A percentile compares a stretch with the other conserved stretches of the same genome.
These are phyloP conservation scores for Oscarella lobularis DNA, from an alignment of 37 sponge, comb jelly and placozoan genomes.

Conservation along the genomic window DNA sequence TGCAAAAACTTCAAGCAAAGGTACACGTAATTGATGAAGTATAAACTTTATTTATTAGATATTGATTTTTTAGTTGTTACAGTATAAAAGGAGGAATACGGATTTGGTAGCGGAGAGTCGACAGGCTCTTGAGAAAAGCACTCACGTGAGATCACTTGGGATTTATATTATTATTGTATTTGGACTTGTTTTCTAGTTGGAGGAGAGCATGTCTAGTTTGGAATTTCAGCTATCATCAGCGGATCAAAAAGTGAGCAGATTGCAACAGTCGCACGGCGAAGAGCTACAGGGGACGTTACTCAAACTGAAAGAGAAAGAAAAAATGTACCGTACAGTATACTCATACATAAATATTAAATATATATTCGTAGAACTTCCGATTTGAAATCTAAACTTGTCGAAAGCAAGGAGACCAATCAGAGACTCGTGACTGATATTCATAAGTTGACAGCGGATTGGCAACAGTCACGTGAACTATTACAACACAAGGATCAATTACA, in stretches of 20 bases:
- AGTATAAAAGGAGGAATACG: background rate
- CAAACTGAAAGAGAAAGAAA: too few relatives aligned
- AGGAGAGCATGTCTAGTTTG: background rate
- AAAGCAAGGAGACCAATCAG: background rate
- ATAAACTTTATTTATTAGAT: background rate
- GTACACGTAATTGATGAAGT: conserved; percentile 6
- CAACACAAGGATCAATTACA: background rate
- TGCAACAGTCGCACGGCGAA: background rate
- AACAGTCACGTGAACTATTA: background rate
- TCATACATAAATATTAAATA: background rate
- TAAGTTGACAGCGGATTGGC: background rate
- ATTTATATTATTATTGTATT: too few relatives aligned
- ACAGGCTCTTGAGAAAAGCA: background rate
- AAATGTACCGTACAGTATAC: background rate
- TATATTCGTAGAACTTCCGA: background rate
- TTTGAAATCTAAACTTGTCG: background rate
- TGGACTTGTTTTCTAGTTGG: background rate
- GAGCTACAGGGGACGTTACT: background rate
- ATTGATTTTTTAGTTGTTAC: background rate
- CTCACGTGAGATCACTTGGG: too few relatives aligned
- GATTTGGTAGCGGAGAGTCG: background rate
- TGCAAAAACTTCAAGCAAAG: conserved; percentile 13
- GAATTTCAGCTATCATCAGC: background rate
- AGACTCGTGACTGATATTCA: background rate
- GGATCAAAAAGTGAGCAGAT: background rate